Evolutionary conservation across 2,888 invertebrate species (phyloP), one percentile per base, ranked within the genome.

Genomic region (Cheiracanthium punctorium): DNA sequence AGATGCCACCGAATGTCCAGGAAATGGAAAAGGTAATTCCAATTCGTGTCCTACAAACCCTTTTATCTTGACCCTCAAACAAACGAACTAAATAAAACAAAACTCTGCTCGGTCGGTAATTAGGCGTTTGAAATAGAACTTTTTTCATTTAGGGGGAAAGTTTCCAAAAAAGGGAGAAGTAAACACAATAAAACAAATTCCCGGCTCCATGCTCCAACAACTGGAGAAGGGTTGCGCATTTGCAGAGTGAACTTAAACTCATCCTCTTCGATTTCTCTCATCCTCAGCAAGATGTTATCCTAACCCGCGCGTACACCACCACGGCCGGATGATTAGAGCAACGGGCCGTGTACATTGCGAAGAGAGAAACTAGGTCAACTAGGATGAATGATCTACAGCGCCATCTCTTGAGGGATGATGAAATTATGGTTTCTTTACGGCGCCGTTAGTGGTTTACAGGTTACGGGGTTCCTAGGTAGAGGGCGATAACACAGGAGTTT

Each of bases 341-440:
- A 29, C 41, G 17, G 17, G 24, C 71, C 43, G 43, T 43, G n/a
- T 67, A 29, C 29, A 71, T 29, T 28, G 71, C 17, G 28, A 37
- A 37, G 20, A 33, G n/a, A 10, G 71, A 43, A 71, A 43, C 37
- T 80, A 80, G 80, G 80, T 80, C 80, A 80, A 80, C 64, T 10
- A 43, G 28, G 33, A 43, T 5, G 43, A 65, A 43, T 43, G 58
- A 17, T 20, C 5, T 14, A 1, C 33, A 43, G 67, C 80, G 80
- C 80, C 80, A 80, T 80, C 80, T 80, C 2, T 48, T 48, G 80
- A 30, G 33, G 37, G 24, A 24, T 29, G 28, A n/a, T 37, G 58
- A 12, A 12, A 48, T 17, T 48, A 17, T 10, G 10, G 5, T 48
- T 48, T 48, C 43, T 48, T 48, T 17, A 17, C 43, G 14, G 7